Percentiles rank a stretch among this genome's conserved stretches.
Evolutionary conservation across 2,888 invertebrate genomes (phyloP).

Genomic region (Diarsia mendica): DNA sequence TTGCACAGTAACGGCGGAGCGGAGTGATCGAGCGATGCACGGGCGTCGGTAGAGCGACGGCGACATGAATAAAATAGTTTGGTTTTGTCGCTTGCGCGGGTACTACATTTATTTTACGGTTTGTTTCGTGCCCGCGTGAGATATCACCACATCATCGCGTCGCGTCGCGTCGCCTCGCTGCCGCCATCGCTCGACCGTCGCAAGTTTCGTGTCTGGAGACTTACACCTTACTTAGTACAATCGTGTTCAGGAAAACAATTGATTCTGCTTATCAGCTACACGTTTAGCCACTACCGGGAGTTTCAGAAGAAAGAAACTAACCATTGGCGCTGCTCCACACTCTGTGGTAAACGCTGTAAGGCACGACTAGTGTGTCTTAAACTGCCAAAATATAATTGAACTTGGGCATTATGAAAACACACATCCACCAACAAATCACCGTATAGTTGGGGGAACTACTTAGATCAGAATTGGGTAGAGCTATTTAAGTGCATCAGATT

Average conservation of each 20-base stretch:
- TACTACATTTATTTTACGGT: too few relatives aligned
- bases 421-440: constrained; percentile 11
- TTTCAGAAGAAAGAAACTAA: constrained; percentile 33
- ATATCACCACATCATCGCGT: too few relatives aligned
- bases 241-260: constrained; percentile 33
- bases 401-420: constrained; percentile 29
- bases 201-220: too few relatives aligned
- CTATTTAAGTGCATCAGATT: too few relatives aligned
- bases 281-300: constrained; percentile 2
- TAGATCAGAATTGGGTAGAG: not conserved
- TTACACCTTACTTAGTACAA: constrained; percentile 13
- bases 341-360: constrained; percentile 37
- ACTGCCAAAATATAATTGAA: constrained; percentile 10
- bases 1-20: too few relatives aligned
- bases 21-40: too few relatives aligned
- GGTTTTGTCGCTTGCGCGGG: too few relatives aligned
- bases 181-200: too few relatives aligned
- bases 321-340: constrained; percentile 49
- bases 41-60: too few relatives aligned
- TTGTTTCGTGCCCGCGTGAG: too few relatives aligned
- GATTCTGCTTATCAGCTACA: constrained; percentile 32
- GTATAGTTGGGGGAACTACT: not conserved
- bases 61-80: too few relatives aligned
- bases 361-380: constrained; percentile 32
- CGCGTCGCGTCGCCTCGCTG: too few relatives aligned